Conservation (phyloP, 2,113 vertebrate genomes). For the Hyla sarda region DNA sequence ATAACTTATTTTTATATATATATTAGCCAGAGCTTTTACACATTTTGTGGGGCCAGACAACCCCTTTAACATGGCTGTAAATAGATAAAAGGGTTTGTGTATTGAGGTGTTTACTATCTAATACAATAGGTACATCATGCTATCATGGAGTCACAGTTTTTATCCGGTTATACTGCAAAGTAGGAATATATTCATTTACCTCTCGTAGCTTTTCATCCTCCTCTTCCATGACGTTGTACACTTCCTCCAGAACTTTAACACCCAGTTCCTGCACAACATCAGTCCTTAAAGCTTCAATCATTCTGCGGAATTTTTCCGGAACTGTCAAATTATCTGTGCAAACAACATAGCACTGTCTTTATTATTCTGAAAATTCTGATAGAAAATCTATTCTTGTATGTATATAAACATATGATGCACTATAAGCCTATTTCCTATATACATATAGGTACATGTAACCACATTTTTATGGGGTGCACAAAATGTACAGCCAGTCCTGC, state of each 20-base stretch:
- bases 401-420: too few species aligned
- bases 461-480: neutral
- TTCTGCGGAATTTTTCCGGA: conserved; percentile 88
- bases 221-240: conserved; percentile 89
- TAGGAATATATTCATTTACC: conserved; percentile 66
- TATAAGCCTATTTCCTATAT: rapidly evolving
- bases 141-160: too few species aligned
- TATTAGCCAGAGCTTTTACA: too few species aligned
- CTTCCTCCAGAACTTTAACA: conserved; percentile 88
- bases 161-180: too few species aligned
- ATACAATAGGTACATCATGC: too few species aligned
- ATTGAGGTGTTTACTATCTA: too few species aligned
- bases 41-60: too few species aligned
- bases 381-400: neutral
- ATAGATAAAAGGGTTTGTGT: too few species aligned
- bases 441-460: neutral
- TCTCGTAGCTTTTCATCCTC: conserved; percentile 89
- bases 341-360: conserved; percentile 29
- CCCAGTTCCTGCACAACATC: conserved; percentile 90
- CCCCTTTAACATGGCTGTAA: too few species aligned
- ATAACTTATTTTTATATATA: too few species aligned
- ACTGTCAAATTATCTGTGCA: conserved; percentile 76
- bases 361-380: neutral
- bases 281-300: conserved; percentile 87
- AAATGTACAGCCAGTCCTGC: neutral